Percentiles rank a stretch among this genome's conserved stretches.
phyloP scores from a whole-genome alignment of 2,113 vertebrate genomes.

The Varanus komodoensis region DNA sequence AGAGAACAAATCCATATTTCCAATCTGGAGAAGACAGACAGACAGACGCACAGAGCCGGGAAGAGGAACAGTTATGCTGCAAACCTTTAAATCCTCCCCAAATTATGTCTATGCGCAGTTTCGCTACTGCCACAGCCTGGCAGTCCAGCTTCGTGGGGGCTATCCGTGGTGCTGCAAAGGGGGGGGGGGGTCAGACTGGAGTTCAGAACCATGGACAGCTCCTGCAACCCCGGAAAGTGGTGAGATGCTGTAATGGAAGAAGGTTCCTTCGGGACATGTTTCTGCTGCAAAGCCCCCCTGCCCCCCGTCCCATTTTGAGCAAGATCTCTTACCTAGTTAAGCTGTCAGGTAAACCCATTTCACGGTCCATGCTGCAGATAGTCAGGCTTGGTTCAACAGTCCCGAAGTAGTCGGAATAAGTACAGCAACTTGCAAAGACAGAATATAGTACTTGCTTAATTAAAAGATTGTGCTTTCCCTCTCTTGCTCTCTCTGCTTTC shows the following conservation, averaged over 20 bases:
- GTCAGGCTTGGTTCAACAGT: constrained; percentile 39
- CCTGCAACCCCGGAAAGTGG: too few relatives aligned
- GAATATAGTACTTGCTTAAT: constrained; percentile 76
- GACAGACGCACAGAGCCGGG: constrained; percentile 25
- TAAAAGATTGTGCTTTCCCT: constrained; percentile 76
- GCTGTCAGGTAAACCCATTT: constrained; percentile 63
- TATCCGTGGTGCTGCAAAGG: too few relatives aligned
- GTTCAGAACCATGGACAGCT: too few relatives aligned
- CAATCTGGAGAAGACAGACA: background rate
- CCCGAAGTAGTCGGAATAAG: constrained; percentile 58
- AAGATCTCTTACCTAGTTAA: constrained; percentile 71
- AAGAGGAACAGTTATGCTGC: constrained; percentile 64
- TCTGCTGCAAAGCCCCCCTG: constrained; percentile 25
- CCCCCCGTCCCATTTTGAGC: constrained; percentile 10
- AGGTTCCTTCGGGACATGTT: background rate
- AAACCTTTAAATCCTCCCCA: background rate
- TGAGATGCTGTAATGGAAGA: too few relatives aligned
- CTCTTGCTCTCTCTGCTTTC: constrained; percentile 17
- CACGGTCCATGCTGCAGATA: constrained; percentile 67
- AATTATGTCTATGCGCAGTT: too few relatives aligned
- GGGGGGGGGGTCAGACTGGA: too few relatives aligned
- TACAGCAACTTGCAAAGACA: constrained; percentile 72
- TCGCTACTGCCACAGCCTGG: too few relatives aligned
- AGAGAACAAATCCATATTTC: background rate
- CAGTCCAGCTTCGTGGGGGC: too few relatives aligned